Evolutionary conservation across 2,888 invertebrate species (phyloP), one percentile per base, ranked within the genome.

Genomic region (Oeneis ivallda): DNA sequence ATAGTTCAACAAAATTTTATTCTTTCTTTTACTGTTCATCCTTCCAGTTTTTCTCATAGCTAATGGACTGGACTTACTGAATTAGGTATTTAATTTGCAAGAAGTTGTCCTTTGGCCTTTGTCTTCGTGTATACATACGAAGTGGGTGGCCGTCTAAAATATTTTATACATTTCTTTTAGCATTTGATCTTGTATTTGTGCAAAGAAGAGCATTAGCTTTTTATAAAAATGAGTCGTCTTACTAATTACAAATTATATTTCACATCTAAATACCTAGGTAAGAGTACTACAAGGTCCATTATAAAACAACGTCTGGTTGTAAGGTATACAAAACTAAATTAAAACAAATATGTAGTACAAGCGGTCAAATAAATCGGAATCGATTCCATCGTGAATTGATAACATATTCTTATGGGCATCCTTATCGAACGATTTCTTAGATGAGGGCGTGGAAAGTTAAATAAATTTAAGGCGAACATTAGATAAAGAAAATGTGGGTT

Each of bases 401-500:
- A 85, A 86, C 85, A 84, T 86, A 83, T 86, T 82, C 85, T 80
- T 86, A 87, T 88, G 86, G 89, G 89, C 89, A 89, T 86, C 78
- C 89, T 87, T 89, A 89, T 89, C 85, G 84, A 84, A 81, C 84
- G 86, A 85, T 88, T 86, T 82, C 82, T 83, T 80, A 85, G 89
- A 88, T 86, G 82, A 81, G 85, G 88, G 87, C 87, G 87, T 89
- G 88, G 85, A 88, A 88, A 85, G 86, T 89, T 89, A 89, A 90
- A 90, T 92, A 91, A 89, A 91, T 90, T 89, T 84, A 84, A 85
- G 75, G 79, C 80, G 85, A 82, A 85, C 91, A 88, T 91, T 88
- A 90, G 91, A 91, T 90, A 91, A 89, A 85, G 85, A 83, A 90
- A 92, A n/a, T n/a, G n/a, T 89, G 85, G 90, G 86, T 85, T 89